A percentile compares a stretch with the other conserved stretches of the same genome.
phyloP scores from a whole-genome alignment of 2,888 invertebrate genomes.

The Chrysodeixis includens region DNA sequence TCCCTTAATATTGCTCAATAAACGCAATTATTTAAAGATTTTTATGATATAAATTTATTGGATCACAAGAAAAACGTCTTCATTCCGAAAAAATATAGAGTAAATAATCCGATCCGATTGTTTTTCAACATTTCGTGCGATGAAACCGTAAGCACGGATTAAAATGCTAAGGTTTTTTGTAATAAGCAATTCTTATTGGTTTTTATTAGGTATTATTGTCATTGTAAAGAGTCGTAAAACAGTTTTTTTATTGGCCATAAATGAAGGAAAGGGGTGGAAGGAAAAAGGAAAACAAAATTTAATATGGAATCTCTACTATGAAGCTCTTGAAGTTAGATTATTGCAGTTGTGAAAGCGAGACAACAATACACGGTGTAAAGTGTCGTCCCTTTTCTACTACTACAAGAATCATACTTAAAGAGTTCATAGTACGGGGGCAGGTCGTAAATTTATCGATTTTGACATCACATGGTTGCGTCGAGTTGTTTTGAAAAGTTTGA shows the following conservation, averaged over 20 bases:
- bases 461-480: background rate
- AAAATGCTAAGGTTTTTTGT: slow-evolving; percentile 33
- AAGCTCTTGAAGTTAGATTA: background rate
- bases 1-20: background rate
- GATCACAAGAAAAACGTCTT: slow-evolving; percentile 12
- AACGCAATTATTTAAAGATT: background rate
- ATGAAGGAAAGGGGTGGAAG: background rate
- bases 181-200: slow-evolving; percentile 43
- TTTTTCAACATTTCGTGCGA: slow-evolving; percentile 18
- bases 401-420: too few species aligned
- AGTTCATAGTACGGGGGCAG: background rate
- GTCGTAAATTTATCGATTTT: slow-evolving; percentile 5
- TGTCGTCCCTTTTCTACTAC: too few species aligned
- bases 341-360: background rate
- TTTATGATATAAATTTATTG: background rate
- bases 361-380: too few species aligned
- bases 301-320: too few species aligned
- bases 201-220: slow-evolving; percentile 31
- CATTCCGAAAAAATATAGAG: slow-evolving; percentile 9
- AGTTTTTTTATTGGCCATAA: slow-evolving; percentile 33
- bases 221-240: slow-evolving; percentile 49
- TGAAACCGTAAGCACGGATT: slow-evolving; percentile 16
- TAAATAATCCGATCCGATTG: background rate
- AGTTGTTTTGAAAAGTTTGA: background rate
- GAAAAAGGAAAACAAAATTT: slow-evolving; percentile 10